phyloP scores from a whole-genome alignment of 2,113 vertebrate genomes.

The Pholis gunnellus region DNA sequence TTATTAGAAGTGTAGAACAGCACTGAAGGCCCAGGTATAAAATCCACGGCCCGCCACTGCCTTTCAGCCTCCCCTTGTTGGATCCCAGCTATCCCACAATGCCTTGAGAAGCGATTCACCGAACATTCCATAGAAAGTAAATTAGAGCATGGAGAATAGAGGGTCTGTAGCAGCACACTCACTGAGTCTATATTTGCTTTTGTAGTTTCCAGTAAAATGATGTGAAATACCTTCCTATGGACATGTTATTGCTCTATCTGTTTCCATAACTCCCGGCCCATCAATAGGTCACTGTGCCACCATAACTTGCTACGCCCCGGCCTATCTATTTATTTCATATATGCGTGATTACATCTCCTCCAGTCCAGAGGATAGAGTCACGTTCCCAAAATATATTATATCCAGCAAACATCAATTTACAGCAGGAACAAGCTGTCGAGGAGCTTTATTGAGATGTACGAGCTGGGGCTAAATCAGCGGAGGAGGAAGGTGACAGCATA shows the following conservation, averaged over 20 bases:
- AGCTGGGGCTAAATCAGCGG: constrained; percentile 56
- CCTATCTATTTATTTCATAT: constrained; percentile 40
- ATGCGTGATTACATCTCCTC: constrained; percentile 58
- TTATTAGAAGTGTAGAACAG: too few species aligned
- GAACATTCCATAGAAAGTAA: not conserved
- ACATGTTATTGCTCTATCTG: constrained; percentile 1
- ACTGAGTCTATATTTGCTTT: not conserved
- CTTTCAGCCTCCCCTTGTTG: too few species aligned
- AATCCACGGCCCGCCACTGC: too few species aligned
- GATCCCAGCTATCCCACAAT: too few species aligned
- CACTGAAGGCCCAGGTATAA: too few species aligned
- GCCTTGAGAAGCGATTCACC: not conserved
- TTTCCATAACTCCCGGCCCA: constrained; percentile 32
- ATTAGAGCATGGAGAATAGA: not conserved
- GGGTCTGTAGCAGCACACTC: not conserved
- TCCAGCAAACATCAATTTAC: constrained; percentile 53
- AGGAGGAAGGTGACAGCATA: constrained; percentile 44
- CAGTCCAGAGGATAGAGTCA: constrained; percentile 26
- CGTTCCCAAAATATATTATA: constrained; percentile 50
- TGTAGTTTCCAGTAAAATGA: constrained; percentile 2
- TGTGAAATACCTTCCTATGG: too few species aligned
- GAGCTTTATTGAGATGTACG: constrained; percentile 68
- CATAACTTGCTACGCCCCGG: not conserved
- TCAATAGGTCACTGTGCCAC: constrained; percentile 34
- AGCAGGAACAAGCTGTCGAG: constrained; percentile 48